A percentile compares a stretch with the other conserved stretches of the same genome.
Evolutionary conservation across 2,888 invertebrate species (phyloP).

Genomic region (Eulithis prunata): DNA sequence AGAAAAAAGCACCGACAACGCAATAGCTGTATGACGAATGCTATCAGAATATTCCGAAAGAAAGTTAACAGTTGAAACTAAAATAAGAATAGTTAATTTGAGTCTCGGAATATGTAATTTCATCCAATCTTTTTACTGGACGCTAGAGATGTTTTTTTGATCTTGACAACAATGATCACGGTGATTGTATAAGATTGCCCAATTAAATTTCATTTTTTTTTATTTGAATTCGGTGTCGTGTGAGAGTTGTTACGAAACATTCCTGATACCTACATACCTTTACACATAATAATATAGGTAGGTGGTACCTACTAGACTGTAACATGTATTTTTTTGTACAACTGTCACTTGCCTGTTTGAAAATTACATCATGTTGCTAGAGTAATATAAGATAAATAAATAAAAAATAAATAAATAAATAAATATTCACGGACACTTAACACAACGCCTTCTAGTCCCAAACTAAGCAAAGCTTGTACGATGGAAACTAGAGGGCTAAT

Average conservation of each 20-base stretch:
- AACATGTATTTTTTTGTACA: too few relatives aligned
- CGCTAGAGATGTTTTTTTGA: constrained; percentile 29
- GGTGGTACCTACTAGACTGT: too few relatives aligned
- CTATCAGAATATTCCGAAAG: constrained; percentile 29
- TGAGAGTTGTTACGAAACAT: constrained; percentile 26
- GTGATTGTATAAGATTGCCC: constrained; percentile 44
- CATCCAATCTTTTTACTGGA: constrained; percentile 62
- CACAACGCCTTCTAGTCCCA: too few relatives aligned
- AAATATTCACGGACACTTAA: too few relatives aligned
- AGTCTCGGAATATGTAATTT: constrained; percentile 67
- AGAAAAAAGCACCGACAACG: background rate
- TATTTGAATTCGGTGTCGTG: constrained; percentile 29
- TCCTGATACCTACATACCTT: too few relatives aligned
- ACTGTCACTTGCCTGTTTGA: too few relatives aligned
- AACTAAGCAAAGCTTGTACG: too few relatives aligned
- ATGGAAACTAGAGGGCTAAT: too few relatives aligned
- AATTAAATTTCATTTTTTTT: constrained; percentile 43
- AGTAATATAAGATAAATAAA: too few relatives aligned
- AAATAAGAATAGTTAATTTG: constrained; percentile 63
- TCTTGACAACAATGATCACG: constrained; percentile 41
- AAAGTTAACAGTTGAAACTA: constrained; percentile 58
- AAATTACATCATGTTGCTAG: too few relatives aligned
- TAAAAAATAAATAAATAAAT: too few relatives aligned
- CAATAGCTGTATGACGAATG: constrained; percentile 15
- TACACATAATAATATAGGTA: too few relatives aligned